Base-by-base conservation (phyloP, 2,888 invertebrate species). In the Drosophila lacicola region DNA sequence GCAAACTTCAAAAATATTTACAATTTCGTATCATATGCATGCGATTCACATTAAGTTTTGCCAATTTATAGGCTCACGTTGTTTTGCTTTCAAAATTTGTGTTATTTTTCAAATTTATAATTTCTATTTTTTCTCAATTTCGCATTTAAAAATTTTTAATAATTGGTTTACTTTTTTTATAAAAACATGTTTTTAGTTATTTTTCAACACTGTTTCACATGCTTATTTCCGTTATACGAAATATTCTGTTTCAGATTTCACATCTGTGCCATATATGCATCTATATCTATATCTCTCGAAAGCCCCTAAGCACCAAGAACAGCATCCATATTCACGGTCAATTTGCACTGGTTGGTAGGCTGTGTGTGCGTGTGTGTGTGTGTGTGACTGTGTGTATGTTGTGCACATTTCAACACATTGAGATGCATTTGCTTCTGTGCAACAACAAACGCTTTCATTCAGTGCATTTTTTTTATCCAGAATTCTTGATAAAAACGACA, bases 361-460 rank as follows among this genome's bases (percentile, higher is more conserved):
- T 47, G 36, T 44, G 33, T 29, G 21, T 11, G 17, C 55, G 47
- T n/a, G 45, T 42, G 58, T 36, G 33, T 25, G 41, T 41, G 33
- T 55, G 49, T 58, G 60, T 44, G 19, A 33, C 5, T 36, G 36
- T 55, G 39, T 34, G 56, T 45, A 56, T 67, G 51, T 60, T 56
- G 55, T 62, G 73, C 66, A 60, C 63, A 74, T 68, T 51, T 75
- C 71, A 74, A 50, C 42, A 57, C 49, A 69, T 65, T 54, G 36
- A 37, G 45, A 19, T 46, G 50, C 33, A 49, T 58, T 58, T 56
- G 41, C 57, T 37, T 33, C 45, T 39, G 54, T 51, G 75, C 54
- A 73, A 50, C 57, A 65, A 83, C 86, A 86, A 82, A 80, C 82
- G 70, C 29, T 73, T 69, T 63, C 85, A 85, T 88, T 85, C 74